These are phyloP conservation scores for Phortica variegata DNA, from an alignment of 1,140 invertebrate genomes.

Conservation along the genomic window DNA sequence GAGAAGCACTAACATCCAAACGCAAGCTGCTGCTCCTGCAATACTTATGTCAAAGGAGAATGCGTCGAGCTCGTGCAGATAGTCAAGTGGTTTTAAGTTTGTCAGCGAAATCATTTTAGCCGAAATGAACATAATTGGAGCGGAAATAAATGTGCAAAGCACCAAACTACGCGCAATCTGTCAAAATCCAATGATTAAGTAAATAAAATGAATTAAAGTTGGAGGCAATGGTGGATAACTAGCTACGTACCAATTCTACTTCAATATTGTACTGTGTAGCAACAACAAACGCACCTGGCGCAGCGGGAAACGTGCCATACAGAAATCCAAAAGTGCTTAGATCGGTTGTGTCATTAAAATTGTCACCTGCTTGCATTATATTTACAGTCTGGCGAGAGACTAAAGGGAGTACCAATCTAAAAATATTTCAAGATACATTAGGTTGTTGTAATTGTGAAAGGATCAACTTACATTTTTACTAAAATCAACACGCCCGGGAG, in stretches of 20 bases:
- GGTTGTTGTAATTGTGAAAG: not conserved
- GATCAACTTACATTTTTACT: constrained; percentile 73
- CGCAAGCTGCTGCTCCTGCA: constrained; percentile 69
- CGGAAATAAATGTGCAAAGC: constrained; percentile 88
- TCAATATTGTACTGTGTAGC: constrained; percentile 84
- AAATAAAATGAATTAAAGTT: not conserved
- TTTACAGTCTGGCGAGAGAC: constrained; percentile 84
- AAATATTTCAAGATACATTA: constrained; percentile 25
- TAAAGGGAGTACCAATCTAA: constrained; percentile 80
- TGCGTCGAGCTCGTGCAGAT: constrained; percentile 71
- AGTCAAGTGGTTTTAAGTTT: constrained; percentile 67
- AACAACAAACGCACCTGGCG: constrained; percentile 93
- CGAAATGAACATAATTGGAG: constrained; percentile 92
- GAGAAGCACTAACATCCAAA: constrained; percentile 80
- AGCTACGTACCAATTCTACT: constrained; percentile 74
- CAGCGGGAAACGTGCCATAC: constrained; percentile 93
- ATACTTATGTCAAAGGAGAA: constrained; percentile 85
- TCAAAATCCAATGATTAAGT: constrained; percentile 24
- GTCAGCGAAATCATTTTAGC: constrained; percentile 86
- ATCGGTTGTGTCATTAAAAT: constrained; percentile 72
- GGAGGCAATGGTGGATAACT: too few species aligned
- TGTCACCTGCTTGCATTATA: constrained; percentile 68
- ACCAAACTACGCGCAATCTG: constrained; percentile 91
- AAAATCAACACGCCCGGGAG: constrained; percentile 84
- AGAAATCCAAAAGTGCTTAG: constrained; percentile 92